Evolutionary conservation across 2,797 vertebrate species (phyloP).

Genomic region (Decapterus maruadsi): DNA sequence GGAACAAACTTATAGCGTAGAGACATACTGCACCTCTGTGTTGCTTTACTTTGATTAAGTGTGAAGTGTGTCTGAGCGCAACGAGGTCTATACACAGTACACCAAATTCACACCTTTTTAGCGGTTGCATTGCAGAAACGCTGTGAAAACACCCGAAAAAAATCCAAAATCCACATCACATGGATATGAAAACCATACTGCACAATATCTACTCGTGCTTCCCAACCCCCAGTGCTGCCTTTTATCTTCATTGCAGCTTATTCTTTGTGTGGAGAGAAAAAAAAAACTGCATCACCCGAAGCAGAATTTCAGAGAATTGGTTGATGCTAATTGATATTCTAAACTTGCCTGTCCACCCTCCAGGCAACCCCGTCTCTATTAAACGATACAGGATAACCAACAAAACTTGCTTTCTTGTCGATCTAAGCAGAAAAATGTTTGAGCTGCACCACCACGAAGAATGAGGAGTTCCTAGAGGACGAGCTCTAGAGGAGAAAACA

Average conservation of each 20-base stretch:
- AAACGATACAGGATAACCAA: conserved; percentile 72
- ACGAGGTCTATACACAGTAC: no score
- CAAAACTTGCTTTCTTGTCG: conserved; percentile 76
- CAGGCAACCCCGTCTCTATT: conserved; percentile 73
- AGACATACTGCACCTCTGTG: no score
- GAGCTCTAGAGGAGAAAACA: conserved; percentile 22
- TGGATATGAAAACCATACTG: no score
- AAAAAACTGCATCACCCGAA: conserved; percentile 48
- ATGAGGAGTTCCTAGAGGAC: conserved; percentile 55
- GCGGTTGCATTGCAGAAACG: no score
- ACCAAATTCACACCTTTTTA: no score
- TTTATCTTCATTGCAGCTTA: conserved; percentile 61
- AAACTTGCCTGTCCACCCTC: conserved; percentile 72
- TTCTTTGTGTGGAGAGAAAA: conserved; percentile 42
- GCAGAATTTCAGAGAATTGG: conserved; percentile 68
- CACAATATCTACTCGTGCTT: conserved; percentile 10
- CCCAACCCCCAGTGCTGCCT: conserved; percentile 30
- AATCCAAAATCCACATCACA: no score
- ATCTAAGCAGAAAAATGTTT: conserved; percentile 76
- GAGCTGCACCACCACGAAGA: conserved; percentile 32
- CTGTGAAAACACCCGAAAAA: no score
- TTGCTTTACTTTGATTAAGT: no score
- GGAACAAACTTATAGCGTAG: background rate
- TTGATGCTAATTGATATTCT: conserved; percentile 85
- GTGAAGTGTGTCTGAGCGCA: no score